A percentile compares a stretch with the other conserved stretches of the same genome.
phyloP scores from a whole-genome alignment of 2,113 vertebrate species.

The Helogale parvula region DNA sequence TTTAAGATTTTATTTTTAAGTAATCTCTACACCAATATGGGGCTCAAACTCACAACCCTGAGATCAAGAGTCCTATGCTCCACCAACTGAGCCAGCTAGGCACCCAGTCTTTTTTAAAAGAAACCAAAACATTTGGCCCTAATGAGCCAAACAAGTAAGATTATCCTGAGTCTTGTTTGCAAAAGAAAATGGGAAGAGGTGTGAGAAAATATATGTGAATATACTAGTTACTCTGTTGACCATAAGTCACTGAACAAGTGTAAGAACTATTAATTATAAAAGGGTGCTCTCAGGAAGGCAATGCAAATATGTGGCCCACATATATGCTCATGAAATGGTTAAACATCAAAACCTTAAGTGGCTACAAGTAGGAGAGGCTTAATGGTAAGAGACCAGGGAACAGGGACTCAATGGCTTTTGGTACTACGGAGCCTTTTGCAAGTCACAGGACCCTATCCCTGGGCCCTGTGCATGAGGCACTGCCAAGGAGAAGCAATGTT shows the following conservation, averaged over 20 bases:
- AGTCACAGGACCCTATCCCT: neutral
- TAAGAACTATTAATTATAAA: neutral
- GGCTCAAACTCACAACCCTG: neutral
- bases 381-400: neutral
- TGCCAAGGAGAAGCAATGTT: neutral
- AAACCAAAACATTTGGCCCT: neutral
- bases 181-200: slow-evolving; percentile 2
- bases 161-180: neutral
- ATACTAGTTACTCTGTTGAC: neutral
- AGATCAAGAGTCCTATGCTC: neutral
- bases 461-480: neutral
- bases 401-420: neutral
- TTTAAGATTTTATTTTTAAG: neutral
- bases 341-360: neutral
- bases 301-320: neutral
- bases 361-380: neutral
- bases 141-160: neutral
- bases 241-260: neutral
- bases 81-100: neutral
- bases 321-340: neutral
- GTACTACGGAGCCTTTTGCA: neutral
- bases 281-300: neutral
- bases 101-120: neutral
- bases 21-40: neutral
- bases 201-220: neutral